Base-by-base conservation (phyloP, 2,113 vertebrate genomes). In the Bagarius yarrelli region DNA sequence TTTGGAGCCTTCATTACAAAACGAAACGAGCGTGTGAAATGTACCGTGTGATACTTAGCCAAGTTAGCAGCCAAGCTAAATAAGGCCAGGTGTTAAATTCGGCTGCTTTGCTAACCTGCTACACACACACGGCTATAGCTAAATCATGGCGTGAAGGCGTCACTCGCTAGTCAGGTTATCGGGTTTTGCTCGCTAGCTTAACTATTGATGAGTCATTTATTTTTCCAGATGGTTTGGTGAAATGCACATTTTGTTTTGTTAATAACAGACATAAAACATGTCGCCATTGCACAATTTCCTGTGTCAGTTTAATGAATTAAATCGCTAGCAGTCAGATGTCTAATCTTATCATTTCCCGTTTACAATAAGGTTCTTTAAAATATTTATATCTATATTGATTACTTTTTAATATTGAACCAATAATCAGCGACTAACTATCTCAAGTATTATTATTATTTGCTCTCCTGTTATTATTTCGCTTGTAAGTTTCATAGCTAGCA, bases 61-160 rank as follows among this genome's bases (percentile, higher is more conserved):
- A 25, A 15, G 76, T 36, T 53, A 67, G 79, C 80, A 72, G 34
- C 64, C 74, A 66, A 52, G 55, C 80, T 82, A 85, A 82, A 82
- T 85, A 85, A 83, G 80, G 81, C 83, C 73, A 86, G 87, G 72
- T 63, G 70, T 61, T 70, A 57, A 73, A 32, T 73, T 66, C 2
- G 23, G 56, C 75, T 27, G 13, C 8, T 59, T 60, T 69, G 75
- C 59, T 72, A 72, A 27, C 69, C 76, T 16, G 75, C 25, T 63
- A 69, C 56, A 53, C 77, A 9, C 66, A 14, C 18, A 34, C 55
- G 1, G 32, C 64, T 71, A 34, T 3, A 71, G n/a, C 36, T 32
- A 30, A 40, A 14, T 18, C 32, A 57, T 60, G 36, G 55, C 36
- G 34, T 70, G 53, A 47, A 79, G 67, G 56, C 66, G 53, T 71